Conservation (phyloP, 2,797 vertebrate genomes). For the Chelon auratus region DNA sequence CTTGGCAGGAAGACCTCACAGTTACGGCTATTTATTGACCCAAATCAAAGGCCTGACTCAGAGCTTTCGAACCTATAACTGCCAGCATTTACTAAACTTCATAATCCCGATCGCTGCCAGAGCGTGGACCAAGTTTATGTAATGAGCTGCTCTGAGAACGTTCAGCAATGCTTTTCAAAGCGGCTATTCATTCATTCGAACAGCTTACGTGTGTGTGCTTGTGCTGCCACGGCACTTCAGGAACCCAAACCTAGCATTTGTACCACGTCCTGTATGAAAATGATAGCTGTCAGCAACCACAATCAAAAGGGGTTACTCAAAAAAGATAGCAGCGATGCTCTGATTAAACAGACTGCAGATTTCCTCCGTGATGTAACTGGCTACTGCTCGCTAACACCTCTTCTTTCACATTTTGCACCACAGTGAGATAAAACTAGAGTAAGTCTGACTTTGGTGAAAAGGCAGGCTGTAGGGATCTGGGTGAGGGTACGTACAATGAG, state of each 20-base stretch:
- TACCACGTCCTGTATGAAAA: slow-evolving; percentile 40
- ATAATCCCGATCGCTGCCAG: slow-evolving; percentile 56
- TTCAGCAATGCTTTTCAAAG: slow-evolving; percentile 52
- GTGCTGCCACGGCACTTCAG: slow-evolving; percentile 43
- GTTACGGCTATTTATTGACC: slow-evolving; percentile 76
- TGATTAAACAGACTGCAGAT: not conserved
- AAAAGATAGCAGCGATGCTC: slow-evolving; percentile 7
- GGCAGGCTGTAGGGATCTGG: slow-evolving; percentile 33
- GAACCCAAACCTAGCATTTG: slow-evolving; percentile 44
- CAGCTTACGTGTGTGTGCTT: slow-evolving; percentile 20
- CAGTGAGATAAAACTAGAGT: slow-evolving; percentile 43
- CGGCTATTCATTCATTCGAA: slow-evolving; percentile 69
- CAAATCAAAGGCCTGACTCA: slow-evolving; percentile 80
- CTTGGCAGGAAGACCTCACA: slow-evolving; percentile 81
- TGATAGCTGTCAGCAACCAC: slow-evolving; percentile 8
- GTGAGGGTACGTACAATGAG: slow-evolving; percentile 41
- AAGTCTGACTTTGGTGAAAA: slow-evolving; percentile 35
- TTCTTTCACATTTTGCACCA: slow-evolving; percentile 43
- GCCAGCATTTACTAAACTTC: slow-evolving; percentile 65
- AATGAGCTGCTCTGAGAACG: slow-evolving; percentile 57
- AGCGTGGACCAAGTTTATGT: slow-evolving; percentile 59
- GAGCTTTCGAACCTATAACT: slow-evolving; percentile 65
- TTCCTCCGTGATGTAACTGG: slow-evolving; percentile 5
- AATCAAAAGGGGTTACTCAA: slow-evolving; percentile 21
- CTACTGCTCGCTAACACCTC: slow-evolving; percentile 15